A percentile compares a stretch with the other conserved stretches of the same genome.
Evolutionary conservation across 2,797 vertebrate genomes (phyloP).

Genomic region (Chanos chanos): DNA sequence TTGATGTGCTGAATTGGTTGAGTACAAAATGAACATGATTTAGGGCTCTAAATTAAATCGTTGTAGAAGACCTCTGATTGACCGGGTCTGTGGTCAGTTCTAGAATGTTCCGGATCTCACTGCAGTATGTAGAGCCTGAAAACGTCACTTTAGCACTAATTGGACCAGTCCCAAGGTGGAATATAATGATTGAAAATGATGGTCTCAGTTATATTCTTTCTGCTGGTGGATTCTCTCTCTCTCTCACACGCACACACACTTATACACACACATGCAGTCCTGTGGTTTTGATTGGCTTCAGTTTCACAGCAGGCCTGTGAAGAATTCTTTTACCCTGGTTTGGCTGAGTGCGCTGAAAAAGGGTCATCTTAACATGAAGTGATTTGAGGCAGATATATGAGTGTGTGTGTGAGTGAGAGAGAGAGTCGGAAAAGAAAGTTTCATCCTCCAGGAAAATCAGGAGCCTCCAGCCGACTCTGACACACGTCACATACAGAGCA

Average conservation of each 20-base stretch:
- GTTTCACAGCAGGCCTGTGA: conserved; percentile 43
- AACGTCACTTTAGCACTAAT: no score
- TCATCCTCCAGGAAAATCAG: conserved; percentile 41
- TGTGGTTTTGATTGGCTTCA: conserved; percentile 53
- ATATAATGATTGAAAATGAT: no score
- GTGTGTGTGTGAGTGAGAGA: conserved; percentile 29
- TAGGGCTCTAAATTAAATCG: conserved; percentile 3
- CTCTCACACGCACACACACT: not conserved
- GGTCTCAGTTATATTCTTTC: no score
- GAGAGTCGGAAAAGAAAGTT: conserved; percentile 5
- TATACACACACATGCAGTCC: conserved; percentile 29
- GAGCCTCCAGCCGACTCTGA: conserved; percentile 5
- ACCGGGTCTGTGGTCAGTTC: not conserved
- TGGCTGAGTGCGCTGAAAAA: not conserved
- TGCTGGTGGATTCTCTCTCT: not conserved
- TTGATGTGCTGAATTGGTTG: no score
- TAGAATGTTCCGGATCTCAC: no score
- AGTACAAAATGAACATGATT: no score
- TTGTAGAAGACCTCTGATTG: not conserved
- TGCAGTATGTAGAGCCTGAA: no score
- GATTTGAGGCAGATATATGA: conserved; percentile 40
- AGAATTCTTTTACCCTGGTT: conserved; percentile 26
- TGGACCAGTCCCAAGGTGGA: no score
- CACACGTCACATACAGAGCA: conserved; percentile 48
- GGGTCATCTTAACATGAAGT: conserved; percentile 31